Conservation (phyloP, 1,140 invertebrate genomes). For the Caenorhabditis remanei region DNA sequence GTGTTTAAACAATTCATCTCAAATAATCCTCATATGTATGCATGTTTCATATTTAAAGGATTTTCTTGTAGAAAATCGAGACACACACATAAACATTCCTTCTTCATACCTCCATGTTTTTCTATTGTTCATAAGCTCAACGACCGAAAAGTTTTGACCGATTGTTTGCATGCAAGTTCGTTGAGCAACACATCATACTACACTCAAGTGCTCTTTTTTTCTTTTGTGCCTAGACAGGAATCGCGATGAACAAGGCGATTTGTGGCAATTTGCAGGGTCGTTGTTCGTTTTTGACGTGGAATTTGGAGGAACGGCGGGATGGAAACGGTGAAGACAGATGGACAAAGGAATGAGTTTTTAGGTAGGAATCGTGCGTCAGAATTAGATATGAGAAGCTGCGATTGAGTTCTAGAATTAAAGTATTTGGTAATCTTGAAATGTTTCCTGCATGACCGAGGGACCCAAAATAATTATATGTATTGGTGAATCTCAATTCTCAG, state of each 20-base stretch:
- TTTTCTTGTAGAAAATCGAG: not conserved
- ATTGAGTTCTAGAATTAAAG: no score
- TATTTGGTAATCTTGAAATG: no score
- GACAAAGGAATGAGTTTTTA: not conserved
- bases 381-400: no score
- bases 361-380: no score
- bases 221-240: slow-evolving; percentile 35
- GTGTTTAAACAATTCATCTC: not conserved
- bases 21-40: not conserved
- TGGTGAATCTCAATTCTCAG: no score
- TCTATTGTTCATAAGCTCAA: slow-evolving; percentile 39
- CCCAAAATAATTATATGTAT: no score
- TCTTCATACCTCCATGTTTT: not conserved
- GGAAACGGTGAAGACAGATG: not conserved
- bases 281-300: slow-evolving; percentile 17
- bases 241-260: slow-evolving; percentile 23
- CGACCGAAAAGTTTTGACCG: slow-evolving; percentile 35
- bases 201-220: slow-evolving; percentile 49
- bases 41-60: not conserved
- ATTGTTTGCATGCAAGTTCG: not conserved
- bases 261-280: slow-evolving; percentile 24
- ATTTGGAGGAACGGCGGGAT: not conserved
- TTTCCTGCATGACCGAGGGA: no score
- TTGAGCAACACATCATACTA: slow-evolving; percentile 25
- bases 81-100: slow-evolving; percentile 30